Conservation (phyloP, 2,113 vertebrate species). For the Spea bombifrons region DNA sequence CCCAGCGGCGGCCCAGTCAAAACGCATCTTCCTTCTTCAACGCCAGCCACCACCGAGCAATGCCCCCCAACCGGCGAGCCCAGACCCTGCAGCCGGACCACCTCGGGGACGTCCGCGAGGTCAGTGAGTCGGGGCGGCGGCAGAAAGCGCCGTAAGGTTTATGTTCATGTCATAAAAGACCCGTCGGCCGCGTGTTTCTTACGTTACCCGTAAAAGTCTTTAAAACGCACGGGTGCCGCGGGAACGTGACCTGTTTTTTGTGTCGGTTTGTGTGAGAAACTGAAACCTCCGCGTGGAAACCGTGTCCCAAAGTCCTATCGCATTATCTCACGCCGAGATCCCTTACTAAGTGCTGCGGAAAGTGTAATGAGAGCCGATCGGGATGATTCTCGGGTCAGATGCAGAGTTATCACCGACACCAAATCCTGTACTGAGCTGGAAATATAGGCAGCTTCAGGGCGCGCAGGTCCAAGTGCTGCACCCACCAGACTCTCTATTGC, state of each 20-base stretch:
- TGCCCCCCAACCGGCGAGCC: slow-evolving; percentile 77
- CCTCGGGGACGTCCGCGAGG: slow-evolving; percentile 91
- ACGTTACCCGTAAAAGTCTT: too few relatives aligned
- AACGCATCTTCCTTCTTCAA: slow-evolving; percentile 78
- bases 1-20: slow-evolving; percentile 82
- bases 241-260: not conserved
- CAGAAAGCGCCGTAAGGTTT: slow-evolving; percentile 70
- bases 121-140: slow-evolving; percentile 60
- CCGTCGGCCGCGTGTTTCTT: too few relatives aligned
- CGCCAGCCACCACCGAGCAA: slow-evolving; percentile 75
- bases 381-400: not conserved
- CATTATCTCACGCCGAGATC: slow-evolving; percentile 8
- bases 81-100: slow-evolving; percentile 83
- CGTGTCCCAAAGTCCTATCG: not conserved
- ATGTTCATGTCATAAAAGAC: too few relatives aligned
- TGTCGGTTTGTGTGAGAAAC: not conserved
- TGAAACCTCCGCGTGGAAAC: not conserved
- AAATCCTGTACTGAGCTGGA: slow-evolving; percentile 20
- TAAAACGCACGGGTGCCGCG: too few relatives aligned
- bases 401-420: slow-evolving; percentile 9
- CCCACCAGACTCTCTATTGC: too few relatives aligned
- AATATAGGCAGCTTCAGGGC: not conserved
- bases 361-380: slow-evolving; percentile 21
- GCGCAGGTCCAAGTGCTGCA: too few relatives aligned
- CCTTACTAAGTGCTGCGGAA: slow-evolving; percentile 34